These are phyloP conservation scores for Corythoichthys haematopterus DNA, from an alignment of 2,113 vertebrate species.

Conservation along the genomic window DNA sequence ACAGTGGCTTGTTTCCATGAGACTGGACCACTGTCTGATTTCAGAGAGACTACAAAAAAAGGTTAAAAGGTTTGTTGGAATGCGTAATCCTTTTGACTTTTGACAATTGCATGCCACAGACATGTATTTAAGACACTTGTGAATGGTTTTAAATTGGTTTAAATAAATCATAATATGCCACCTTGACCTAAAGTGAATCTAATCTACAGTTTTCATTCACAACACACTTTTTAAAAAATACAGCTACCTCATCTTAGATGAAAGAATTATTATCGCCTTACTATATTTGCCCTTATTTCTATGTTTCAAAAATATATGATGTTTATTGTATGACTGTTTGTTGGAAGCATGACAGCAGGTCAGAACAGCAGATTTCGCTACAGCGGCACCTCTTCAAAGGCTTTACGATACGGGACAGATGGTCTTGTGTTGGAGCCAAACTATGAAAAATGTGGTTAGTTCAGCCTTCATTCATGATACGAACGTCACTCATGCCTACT, in stretches of 20 bases:
- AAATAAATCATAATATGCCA: no score
- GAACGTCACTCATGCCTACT: not conserved
- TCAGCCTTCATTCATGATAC: not conserved
- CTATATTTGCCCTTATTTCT: not conserved
- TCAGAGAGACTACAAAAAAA: no score
- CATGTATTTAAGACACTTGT: no score
- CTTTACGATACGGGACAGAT: slow-evolving; percentile 58
- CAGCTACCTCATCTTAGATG: not conserved
- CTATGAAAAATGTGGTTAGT: slow-evolving; percentile 25
- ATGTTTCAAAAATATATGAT: not conserved
- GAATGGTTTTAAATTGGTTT: no score
- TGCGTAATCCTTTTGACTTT: no score
- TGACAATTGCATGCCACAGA: no score
- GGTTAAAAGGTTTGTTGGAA: no score
- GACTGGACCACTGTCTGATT: no score
- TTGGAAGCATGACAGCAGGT: slow-evolving; percentile 28
- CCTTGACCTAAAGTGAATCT: no score
- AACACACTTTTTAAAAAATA: not conserved
- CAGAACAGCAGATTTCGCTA: slow-evolving; percentile 40
- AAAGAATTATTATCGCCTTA: not conserved
- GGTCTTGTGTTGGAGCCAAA: slow-evolving; percentile 51
- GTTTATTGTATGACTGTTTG: not conserved
- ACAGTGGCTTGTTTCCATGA: no score
- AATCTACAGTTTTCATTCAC: not conserved
- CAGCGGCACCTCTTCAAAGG: slow-evolving; percentile 45